phyloP scores from a whole-genome alignment of 2,113 vertebrate genomes.

The Grammomys dolichurus region DNA sequence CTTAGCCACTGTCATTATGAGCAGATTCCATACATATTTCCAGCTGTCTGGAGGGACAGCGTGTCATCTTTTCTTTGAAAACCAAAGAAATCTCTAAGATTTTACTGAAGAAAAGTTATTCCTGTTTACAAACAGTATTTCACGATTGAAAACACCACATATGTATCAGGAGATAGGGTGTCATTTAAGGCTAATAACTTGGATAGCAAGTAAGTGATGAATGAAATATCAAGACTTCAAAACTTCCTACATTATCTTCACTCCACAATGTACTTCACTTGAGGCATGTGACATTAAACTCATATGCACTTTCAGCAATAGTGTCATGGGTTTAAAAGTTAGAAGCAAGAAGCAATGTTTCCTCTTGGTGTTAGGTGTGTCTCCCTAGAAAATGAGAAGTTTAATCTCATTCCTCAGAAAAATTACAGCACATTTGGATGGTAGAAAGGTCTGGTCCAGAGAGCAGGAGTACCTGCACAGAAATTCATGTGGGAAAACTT shows the following conservation, averaged over 20 bases:
- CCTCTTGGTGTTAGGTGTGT: not conserved
- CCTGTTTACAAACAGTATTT: not conserved
- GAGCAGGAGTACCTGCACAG: not conserved
- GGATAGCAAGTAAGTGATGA: not conserved
- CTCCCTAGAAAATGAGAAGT: not conserved
- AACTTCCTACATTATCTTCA: not conserved
- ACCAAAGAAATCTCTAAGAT: not conserved
- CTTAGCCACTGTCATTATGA: not conserved
- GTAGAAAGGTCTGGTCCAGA: not conserved
- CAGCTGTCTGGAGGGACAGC: fast-evolving
- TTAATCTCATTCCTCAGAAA: not conserved
- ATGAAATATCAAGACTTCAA: not conserved
- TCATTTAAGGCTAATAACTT: not conserved
- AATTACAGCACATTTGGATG: not conserved
- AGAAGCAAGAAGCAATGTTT: not conserved
- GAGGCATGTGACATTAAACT: not conserved
- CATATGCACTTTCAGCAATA: not conserved
- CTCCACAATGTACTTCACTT: not conserved
- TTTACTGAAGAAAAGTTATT: not conserved
- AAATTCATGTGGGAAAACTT: not conserved
- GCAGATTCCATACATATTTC: not conserved
- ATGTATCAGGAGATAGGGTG: not conserved
- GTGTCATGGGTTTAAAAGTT: not conserved
- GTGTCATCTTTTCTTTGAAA: fast-evolving
- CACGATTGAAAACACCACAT: not conserved